Base-by-base conservation (phyloP, 2,113 vertebrate genomes). In the Paratilapia polleni region DNA sequence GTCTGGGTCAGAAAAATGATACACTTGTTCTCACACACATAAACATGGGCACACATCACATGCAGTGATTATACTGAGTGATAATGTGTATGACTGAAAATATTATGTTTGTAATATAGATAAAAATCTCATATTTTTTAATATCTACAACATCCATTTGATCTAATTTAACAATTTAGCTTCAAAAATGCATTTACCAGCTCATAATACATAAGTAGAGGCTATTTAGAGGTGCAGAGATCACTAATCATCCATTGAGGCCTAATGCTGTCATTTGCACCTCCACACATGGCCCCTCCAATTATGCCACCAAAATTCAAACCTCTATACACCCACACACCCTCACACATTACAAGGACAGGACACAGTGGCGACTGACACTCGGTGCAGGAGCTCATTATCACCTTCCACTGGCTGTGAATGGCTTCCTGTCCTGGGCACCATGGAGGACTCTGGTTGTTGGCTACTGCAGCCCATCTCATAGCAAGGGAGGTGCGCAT, bases 321-420 rank as follows among this genome's bases (percentile, higher is more conserved):
- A 63, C 59, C 66, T 70, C 64, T 62, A 77, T 77, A 88, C 87
- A 81, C 78, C 68, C 61, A 88, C 84, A 83, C 83, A 85, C 78
- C 79, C 81, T 82, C 38, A 68, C 80, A 91, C 66, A 89, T 87
- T 88, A 90, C 81, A 91, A 90, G 85, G 89, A 89, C 83, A 78
- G 79, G 82, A 47, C 15, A 43, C 76, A 58, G 81, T 49, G 86
- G 78, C 80, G 86, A 89, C 86, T 91, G 91, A 94, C 92, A 93
- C 89, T 87, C 80, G 66, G 86, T 19, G 78, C 64, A 77, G 84
- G 58, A 94, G 82, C 89, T 94, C 86, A 95, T 95, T 94, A 94
- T 91, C 94, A 94, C 91, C 88, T 94, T 87, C 66, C 73, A 62
- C 83, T 83, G 90, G 79, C 86, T 95, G 91, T 80, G 91, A 95